A percentile compares a stretch with the other conserved stretches of the same genome.
Conservation (phyloP, 1,140 invertebrate species). For the Sinonovacula constricta region DNA sequence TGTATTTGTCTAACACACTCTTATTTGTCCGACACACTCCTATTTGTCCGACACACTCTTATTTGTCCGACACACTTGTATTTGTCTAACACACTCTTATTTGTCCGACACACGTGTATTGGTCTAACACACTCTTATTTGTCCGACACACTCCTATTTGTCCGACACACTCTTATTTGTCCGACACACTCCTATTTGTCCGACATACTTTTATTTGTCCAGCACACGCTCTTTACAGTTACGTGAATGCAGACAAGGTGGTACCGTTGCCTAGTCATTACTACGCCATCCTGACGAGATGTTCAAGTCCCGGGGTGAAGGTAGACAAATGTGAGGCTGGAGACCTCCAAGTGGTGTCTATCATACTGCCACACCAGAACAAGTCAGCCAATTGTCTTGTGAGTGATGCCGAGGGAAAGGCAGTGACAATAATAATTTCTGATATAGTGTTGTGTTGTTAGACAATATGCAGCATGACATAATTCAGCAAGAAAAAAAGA, state of each 20-base stretch:
- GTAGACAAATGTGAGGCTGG: conserved; percentile 32
- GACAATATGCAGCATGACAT: neutral
- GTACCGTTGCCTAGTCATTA: conserved; percentile 65
- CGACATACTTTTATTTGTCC: neutral
- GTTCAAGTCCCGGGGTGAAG: neutral
- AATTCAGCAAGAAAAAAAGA: neutral
- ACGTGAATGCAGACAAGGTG: conserved; percentile 37
- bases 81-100: neutral
- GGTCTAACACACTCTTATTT: neutral
- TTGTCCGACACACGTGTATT: no score
- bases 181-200: neutral
- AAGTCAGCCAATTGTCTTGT: conserved; percentile 59
- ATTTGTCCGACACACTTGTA: neutral
- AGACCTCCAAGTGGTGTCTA: conserved; percentile 61
- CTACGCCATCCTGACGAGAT: conserved; percentile 59
- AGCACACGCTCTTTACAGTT: conserved; percentile 39
- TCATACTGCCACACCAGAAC: conserved; percentile 62
- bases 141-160: neutral
- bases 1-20: neutral
- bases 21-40: neutral
- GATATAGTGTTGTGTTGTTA: neutral
- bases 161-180: neutral
- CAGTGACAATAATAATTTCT: no score
- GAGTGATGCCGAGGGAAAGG: no score
- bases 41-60: neutral